Base-by-base conservation (phyloP, 2,888 invertebrate genomes). In the Ennomos quercinarius region DNA sequence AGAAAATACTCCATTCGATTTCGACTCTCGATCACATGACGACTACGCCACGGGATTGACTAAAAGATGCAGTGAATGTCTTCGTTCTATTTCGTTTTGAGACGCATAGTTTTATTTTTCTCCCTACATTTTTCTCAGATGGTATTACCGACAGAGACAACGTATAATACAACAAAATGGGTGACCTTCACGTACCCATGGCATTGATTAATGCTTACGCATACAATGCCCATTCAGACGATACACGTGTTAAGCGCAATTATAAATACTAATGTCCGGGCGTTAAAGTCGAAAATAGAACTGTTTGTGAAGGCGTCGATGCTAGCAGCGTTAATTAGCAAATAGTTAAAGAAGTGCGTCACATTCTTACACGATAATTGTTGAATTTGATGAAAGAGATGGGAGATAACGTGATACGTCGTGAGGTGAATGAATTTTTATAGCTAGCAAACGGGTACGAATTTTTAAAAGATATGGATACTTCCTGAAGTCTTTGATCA, bases 201-300 rank as follows among this genome's bases (percentile, higher is more conserved):
- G 86, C 89, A 89, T 87, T 89, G 88, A 89, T 89, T 84, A 86
- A 85, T 86, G 79, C 83, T 85, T 84, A 86, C 84, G 81, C 84
- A 87, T 84, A 88, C 86, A 88, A 87, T 85, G 80, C 80, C 76
- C 84, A 86, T 88, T 86, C 83, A 85, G 74, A 69, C 70, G 67
- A 68, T 73, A 63, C 63, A 67, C 56, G 61, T 68, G 63, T 63
- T 27, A 66, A 63, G 63, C 57, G 60, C 72, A 68, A 82, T 76
- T 78, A 74, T 72, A 73, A 71, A 66, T 71, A 74, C 76, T 84
- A 81, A 63, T 27, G 5, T 42, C 10, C 38, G 39, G 17, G 65
- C 10, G 61, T 74, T 86, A 87, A 67, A 77, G 87, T 77, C 64
- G 62, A 83, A 74, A 81, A 74, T 84, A 70, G 62, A 63, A 63